Evolutionary conservation across 2,797 vertebrate genomes (phyloP).

Genomic region (Telmatherina bonti): DNA sequence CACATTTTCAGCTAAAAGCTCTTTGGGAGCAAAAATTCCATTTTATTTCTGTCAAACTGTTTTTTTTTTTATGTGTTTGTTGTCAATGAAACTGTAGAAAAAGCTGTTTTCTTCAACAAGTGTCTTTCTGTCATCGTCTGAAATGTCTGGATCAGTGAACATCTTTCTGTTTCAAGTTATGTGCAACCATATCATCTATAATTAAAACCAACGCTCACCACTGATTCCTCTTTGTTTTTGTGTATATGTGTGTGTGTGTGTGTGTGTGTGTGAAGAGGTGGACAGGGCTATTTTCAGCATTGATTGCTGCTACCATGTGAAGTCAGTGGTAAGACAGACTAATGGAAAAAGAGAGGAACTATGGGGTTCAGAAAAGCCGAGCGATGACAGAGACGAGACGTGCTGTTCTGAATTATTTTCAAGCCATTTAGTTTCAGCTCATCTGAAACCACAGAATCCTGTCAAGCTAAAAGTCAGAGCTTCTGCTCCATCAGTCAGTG

Average conservation of each 20-base stretch:
- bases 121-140: neutral
- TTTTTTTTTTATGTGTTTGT: no score
- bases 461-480: slow-evolving; percentile 3
- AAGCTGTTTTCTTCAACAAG: neutral
- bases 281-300: slow-evolving; percentile 65
- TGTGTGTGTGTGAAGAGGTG: slow-evolving; percentile 22
- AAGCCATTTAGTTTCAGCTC: slow-evolving; percentile 23
- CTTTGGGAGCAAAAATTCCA: no score
- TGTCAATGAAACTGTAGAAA: neutral
- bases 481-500: neutral
- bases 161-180: slow-evolving; percentile 46
- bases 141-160: slow-evolving; percentile 29
- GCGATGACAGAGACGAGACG: neutral
- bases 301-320: slow-evolving; percentile 57
- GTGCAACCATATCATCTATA: slow-evolving; percentile 52
- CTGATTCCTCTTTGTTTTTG: slow-evolving; percentile 27
- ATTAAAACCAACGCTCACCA: slow-evolving; percentile 38
- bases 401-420: slow-evolving; percentile 32
- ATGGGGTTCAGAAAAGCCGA: slow-evolving; percentile 11
- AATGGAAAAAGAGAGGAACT: slow-evolving; percentile 33
- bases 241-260: slow-evolving; percentile 9
- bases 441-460: slow-evolving; percentile 7
- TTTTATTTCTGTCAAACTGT: no score
- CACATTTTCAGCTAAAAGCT: no score
- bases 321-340: slow-evolving; percentile 29